Evolutionary conservation across 2,888 invertebrate species (phyloP).

Genomic region (Fissipunctia ypsillon): DNA sequence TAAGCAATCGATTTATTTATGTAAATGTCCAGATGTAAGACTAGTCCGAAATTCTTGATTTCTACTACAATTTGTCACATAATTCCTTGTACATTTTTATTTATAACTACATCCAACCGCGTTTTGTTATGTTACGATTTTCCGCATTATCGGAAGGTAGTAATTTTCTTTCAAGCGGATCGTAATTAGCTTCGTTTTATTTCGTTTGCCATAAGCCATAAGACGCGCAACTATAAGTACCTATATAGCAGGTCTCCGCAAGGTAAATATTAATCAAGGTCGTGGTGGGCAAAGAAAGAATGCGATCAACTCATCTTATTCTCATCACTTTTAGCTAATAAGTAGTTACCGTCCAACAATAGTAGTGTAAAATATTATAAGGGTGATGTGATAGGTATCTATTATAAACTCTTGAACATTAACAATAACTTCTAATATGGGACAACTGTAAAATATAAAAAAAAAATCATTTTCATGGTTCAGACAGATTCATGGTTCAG

Average conservation of each 20-base stretch:
- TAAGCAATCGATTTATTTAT: not conserved
- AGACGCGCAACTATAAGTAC: not conserved
- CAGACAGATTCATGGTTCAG: too few species aligned
- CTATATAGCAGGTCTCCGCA: not conserved
- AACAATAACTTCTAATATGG: not conserved
- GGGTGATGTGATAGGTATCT: not conserved
- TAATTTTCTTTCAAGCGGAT: conserved; percentile 46
- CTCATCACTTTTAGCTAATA: not conserved
- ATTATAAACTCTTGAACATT: not conserved
- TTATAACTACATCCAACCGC: not conserved
- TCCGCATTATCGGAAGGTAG: conserved; percentile 40
- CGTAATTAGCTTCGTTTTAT: conserved; percentile 49
- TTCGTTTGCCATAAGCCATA: conserved; percentile 24
- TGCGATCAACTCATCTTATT: not conserved
- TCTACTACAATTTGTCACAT: not conserved
- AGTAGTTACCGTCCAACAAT: too few species aligned
- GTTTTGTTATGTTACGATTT: conserved; percentile 30
- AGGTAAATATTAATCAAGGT: conserved; percentile 11
- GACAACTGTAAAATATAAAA: not conserved
- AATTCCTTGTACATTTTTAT: not conserved
- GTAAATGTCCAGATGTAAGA: not conserved
- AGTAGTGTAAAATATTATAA: not conserved
- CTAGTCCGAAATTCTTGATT: not conserved
- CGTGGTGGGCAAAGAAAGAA: not conserved
- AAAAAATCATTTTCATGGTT: too few species aligned